Evolutionary conservation across 1,140 invertebrate genomes (phyloP), one percentile per base, ranked within the genome.

Genomic region (Meloidogyne exigua): DNA sequence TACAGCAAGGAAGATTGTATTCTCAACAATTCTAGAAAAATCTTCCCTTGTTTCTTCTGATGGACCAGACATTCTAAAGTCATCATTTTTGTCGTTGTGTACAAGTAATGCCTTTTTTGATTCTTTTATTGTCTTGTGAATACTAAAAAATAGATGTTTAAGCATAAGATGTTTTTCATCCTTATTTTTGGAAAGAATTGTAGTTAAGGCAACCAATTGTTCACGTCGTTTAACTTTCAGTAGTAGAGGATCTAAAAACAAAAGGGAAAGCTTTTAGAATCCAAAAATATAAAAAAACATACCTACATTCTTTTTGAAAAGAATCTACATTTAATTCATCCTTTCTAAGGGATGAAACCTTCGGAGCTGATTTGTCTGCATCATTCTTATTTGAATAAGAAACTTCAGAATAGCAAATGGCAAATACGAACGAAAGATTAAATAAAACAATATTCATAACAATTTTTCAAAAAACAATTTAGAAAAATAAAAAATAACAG

Each of bases 11-110:
- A 74, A 74, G 11, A 49, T 49, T 21, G 42, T 65, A 44, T 64
- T 74, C 49, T 74, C 72, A 23, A 74, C n/a, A 28, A 74, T 49
- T 65, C 15, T 57, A 42, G 28, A 15, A 23, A 64, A 36, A 44
- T 36, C 1, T 7, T 57, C 57, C 0, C 18, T 2, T 13, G 26
- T 23, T 25, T 26, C n/a, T 63, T 68, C 26, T 62, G 25, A 25
- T 25, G 23, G 18, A 23, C 21, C 1, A 49, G 28, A 23, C 25
- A 57, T 49, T 11, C 7, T 71, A 68, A 28, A 68, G 12, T 44
- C 44, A 10, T 44, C 69, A 11, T 12, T 57, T 18, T 36, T 44
- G 15, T 44, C 69, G 25, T 28, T 44, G 4, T 71, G 10, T 25
- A 62, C 62, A 26, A 71, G 15, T n/a, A 57, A 57, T 57, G n/a